These are phyloP conservation scores for Leucophenga montana DNA, from an alignment of 2,888 invertebrate genomes.

Conservation along the genomic window DNA sequence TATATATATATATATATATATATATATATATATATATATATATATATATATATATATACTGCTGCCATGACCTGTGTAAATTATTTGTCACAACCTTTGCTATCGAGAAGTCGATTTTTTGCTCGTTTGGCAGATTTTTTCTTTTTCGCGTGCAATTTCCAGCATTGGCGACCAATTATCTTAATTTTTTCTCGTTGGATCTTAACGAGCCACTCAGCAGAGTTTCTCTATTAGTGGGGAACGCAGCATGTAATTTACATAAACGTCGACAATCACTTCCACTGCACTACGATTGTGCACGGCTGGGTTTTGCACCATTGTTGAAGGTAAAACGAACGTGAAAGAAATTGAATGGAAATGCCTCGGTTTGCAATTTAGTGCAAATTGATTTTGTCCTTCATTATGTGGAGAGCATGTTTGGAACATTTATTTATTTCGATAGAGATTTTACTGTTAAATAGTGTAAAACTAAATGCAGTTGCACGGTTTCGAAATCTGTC, in stretches of 20 bases:
- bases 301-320: neutral
- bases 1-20: neutral
- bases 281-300: neutral
- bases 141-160: neutral
- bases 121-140: conserved; percentile 8
- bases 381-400: conserved; percentile 10
- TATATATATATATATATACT: neutral
- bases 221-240: neutral
- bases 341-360: neutral
- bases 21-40: neutral
- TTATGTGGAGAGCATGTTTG: no score
- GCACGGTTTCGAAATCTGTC: no score
- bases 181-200: neutral
- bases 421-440: no score
- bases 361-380: neutral
- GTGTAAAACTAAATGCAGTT: no score
- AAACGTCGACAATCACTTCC: conserved; percentile 26
- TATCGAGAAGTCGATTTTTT: conserved; percentile 29
- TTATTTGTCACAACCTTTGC: conserved; percentile 1
- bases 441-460: no score
- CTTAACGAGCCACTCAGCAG: neutral
- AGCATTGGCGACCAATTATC: conserved; percentile 17
- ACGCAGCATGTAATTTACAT: conserved; percentile 11
- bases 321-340: neutral
- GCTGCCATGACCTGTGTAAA: neutral